A percentile compares a stretch with the other conserved stretches of the same genome.
phyloP scores from a whole-genome alignment of 2,797 vertebrate genomes.

The Crax fasciolata region DNA sequence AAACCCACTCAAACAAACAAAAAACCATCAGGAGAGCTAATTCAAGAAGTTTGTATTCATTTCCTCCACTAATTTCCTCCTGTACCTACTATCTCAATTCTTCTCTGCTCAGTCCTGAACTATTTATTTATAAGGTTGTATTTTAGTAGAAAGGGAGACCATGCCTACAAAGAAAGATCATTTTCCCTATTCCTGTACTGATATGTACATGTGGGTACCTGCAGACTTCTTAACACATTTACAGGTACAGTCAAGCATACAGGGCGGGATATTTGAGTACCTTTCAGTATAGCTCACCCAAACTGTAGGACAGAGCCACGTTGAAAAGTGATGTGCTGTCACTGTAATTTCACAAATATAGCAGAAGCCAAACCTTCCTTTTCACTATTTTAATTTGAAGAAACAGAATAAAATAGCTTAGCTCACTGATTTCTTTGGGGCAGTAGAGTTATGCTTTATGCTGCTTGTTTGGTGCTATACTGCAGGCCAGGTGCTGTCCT shows the following conservation, averaged over 20 bases:
- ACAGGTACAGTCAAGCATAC: neutral
- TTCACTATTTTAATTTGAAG: neutral
- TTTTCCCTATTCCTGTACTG: neutral
- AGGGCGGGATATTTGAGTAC: neutral
- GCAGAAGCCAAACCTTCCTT: neutral
- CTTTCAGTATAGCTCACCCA: neutral
- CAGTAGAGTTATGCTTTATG: neutral
- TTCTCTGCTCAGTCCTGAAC: neutral
- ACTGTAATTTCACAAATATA: neutral
- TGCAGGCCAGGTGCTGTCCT: neutral
- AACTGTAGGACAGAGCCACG: neutral
- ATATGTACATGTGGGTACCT: neutral
- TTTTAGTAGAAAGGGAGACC: neutral
- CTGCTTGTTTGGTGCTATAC: neutral
- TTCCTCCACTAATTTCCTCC: neutral
- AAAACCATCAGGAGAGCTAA: neutral
- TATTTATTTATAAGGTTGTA: neutral
- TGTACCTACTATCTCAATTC: neutral
- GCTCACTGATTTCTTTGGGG: neutral
- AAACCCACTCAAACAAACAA: neutral
- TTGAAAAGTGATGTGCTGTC: neutral
- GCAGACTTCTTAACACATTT: neutral
- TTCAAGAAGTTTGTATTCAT: neutral
- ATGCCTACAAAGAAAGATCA: neutral
- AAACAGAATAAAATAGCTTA: neutral